Evolutionary conservation across 2,113 vertebrate species (phyloP).

Genomic region (Vulpes vulpes): DNA sequence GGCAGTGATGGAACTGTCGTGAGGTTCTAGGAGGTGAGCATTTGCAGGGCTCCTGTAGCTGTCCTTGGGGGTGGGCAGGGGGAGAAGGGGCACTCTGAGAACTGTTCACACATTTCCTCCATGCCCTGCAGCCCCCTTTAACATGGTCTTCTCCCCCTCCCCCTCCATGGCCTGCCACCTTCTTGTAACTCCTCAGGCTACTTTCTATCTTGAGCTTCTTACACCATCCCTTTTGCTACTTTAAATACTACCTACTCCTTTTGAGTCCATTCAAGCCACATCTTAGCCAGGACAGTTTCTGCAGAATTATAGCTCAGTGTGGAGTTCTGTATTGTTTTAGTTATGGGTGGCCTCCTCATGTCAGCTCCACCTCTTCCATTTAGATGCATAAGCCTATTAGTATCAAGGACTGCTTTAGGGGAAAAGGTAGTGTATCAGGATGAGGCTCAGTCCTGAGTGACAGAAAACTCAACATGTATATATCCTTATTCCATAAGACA

Average conservation of each 20-base stretch:
- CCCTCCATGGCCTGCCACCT: neutral
- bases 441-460: too few species aligned
- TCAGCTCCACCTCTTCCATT: neutral
- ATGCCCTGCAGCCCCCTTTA: neutral
- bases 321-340: neutral
- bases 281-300: neutral
- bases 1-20: neutral
- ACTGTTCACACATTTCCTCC: rapidly evolving
- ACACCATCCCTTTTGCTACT: neutral
- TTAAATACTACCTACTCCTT: neutral
- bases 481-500: neutral
- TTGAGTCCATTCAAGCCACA: neutral
- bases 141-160: neutral
- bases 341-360: neutral
- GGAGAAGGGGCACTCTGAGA: neutral
- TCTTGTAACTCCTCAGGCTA: neutral
- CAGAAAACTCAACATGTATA: neutral
- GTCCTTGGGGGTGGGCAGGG: neutral
- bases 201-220: neutral
- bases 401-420: neutral
- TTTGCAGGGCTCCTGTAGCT: neutral
- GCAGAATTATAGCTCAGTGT: neutral
- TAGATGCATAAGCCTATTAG: neutral
- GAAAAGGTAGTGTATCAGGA: neutral
- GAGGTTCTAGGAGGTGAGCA: rapidly evolving